Evolutionary conservation across 2,888 invertebrate genomes (phyloP).

Genomic region (Onchidella celtica): DNA sequence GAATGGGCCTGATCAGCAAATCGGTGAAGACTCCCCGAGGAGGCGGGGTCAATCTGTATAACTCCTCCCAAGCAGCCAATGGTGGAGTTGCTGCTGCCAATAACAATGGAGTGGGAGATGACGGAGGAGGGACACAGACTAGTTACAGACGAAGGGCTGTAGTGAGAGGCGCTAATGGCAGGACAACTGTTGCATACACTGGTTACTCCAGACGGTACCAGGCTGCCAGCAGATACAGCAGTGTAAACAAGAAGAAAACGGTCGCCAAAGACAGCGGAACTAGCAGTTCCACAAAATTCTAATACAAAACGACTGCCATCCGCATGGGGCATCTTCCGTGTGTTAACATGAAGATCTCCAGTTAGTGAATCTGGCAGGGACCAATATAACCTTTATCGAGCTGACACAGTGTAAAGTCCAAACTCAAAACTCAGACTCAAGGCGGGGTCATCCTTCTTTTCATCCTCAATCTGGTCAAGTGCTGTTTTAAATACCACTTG

Average conservation of each 20-base stretch:
- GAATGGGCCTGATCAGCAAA: neutral
- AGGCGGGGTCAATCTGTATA: neutral
- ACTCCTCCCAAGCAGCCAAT: neutral
- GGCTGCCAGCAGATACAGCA: neutral
- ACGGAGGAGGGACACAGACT: neutral
- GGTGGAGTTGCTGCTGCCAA: neutral
- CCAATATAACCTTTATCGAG: too few relatives aligned
- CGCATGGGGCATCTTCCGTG: too few relatives aligned
- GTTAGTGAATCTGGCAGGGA: too few relatives aligned
- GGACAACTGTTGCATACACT: neutral
- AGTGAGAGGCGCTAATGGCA: neutral
- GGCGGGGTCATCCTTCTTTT: too few relatives aligned
- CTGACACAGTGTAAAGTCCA: too few relatives aligned
- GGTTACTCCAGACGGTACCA: neutral
- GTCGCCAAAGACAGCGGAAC: conserved; percentile 65
- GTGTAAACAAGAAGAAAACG: conserved; percentile 55
- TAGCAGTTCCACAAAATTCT: neutral
- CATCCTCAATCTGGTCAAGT: too few relatives aligned
- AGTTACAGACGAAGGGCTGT: neutral
- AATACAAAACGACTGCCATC: too few relatives aligned
- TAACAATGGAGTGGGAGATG: neutral
- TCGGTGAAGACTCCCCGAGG: conserved; percentile 6
- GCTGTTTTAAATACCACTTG: too few relatives aligned
- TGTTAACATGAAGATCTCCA: too few relatives aligned
- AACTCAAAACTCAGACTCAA: too few relatives aligned